These are phyloP conservation scores for Caenorhabditis sulstoni DNA, from an alignment of 2,888 invertebrate genomes.

Conservation along the genomic window DNA sequence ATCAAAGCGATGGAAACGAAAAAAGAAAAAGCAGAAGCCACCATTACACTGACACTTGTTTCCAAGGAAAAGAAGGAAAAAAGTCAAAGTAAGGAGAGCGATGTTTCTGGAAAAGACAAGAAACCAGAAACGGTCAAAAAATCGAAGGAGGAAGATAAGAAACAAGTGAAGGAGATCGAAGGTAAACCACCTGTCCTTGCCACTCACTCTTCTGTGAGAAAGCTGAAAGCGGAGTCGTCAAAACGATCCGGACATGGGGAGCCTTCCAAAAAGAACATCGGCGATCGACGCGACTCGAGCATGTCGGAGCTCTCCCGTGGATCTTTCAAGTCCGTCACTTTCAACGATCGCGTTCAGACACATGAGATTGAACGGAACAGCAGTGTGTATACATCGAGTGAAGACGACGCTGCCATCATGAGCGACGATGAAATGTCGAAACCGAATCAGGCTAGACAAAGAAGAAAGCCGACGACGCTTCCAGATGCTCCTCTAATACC, in stretches of 20 bases:
- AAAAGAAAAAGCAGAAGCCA: slow-evolving; percentile 53
- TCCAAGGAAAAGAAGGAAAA: slow-evolving; percentile 1
- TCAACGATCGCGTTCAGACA: slow-evolving; percentile 69
- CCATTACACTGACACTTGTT: slow-evolving; percentile 35
- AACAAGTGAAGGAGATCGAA: slow-evolving; percentile 2
- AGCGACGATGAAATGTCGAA: slow-evolving; percentile 69
- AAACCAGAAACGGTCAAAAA: not conserved
- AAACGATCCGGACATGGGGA: slow-evolving; percentile 23
- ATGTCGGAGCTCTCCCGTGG: slow-evolving; percentile 66
- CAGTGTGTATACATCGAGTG: slow-evolving; percentile 55
- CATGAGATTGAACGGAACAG: slow-evolving; percentile 70
- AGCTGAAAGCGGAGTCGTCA: slow-evolving; percentile 33
- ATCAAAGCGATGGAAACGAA: slow-evolving; percentile 49
- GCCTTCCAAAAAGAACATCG: slow-evolving; percentile 53
- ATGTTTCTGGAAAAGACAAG: slow-evolving; percentile 2
- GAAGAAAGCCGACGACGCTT: slow-evolving; percentile 44
- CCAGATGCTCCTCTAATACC: slow-evolving; percentile 17
- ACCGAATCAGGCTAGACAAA: slow-evolving; percentile 48
- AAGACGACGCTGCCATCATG: slow-evolving; percentile 70
- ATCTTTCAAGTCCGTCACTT: slow-evolving; percentile 71
- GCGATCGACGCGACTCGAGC: slow-evolving; percentile 70
- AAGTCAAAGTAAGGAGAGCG: not conserved
- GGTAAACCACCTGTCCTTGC: slow-evolving; percentile 13
- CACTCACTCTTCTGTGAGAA: slow-evolving; percentile 27
- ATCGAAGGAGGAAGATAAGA: slow-evolving; percentile 10